Evolutionary conservation across 2,797 vertebrate species (phyloP).

Genomic region (Malacoctenus gilli): DNA sequence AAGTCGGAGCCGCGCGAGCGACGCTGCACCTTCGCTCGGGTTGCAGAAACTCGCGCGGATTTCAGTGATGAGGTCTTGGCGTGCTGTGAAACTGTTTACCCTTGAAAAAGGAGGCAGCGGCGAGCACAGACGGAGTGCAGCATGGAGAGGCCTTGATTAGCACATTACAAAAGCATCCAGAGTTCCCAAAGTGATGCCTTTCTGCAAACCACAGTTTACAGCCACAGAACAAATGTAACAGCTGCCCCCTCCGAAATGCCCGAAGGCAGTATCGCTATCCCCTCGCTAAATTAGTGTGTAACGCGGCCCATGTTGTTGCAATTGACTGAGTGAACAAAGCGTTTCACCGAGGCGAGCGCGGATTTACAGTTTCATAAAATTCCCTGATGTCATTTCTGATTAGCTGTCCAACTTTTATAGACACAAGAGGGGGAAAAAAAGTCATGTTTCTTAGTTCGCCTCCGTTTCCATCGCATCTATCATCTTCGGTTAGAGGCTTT

Average conservation of each 20-base stretch:
- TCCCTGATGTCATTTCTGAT: slow-evolving; percentile 36
- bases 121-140: slow-evolving; percentile 55
- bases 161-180: slow-evolving; percentile 70
- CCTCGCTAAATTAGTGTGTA: slow-evolving; percentile 46
- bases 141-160: slow-evolving; percentile 71
- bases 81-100: slow-evolving; percentile 78
- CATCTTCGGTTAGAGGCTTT: slow-evolving; percentile 37
- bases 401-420: slow-evolving; percentile 23
- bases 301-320: slow-evolving; percentile 62
- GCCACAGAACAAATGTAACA: slow-evolving; percentile 70
- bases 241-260: slow-evolving; percentile 67
- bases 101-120: slow-evolving; percentile 73
- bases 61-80: slow-evolving; percentile 69
- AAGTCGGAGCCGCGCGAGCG: slow-evolving; percentile 38
- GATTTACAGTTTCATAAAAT: slow-evolving; percentile 21
- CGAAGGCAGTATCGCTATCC: slow-evolving; percentile 64
- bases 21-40: slow-evolving; percentile 43
- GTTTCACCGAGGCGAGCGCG: slow-evolving; percentile 11
- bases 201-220: slow-evolving; percentile 70
- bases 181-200: slow-evolving; percentile 68
- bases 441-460: slow-evolving; percentile 6
- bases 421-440: slow-evolving; percentile 24
- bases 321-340: slow-evolving; percentile 47
- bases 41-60: slow-evolving; percentile 39
- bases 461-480: slow-evolving; percentile 23